Evolutionary conservation across 2,113 vertebrate species (phyloP).

Genomic region (Odontophorus gujanensis): DNA sequence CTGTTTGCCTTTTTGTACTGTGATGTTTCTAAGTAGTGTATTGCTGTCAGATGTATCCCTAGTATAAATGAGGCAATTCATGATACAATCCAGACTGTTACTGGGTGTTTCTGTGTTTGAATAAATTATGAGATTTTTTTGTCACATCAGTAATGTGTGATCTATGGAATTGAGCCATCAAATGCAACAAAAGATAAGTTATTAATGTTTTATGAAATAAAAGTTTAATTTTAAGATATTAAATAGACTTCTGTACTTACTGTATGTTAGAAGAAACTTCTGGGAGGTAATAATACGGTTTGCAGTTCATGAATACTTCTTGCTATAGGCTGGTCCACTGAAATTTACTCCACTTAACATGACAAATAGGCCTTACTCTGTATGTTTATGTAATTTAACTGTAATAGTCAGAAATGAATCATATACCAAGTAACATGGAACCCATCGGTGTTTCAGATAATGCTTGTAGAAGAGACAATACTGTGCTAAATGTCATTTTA

Average conservation of each 20-base stretch:
- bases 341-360: not conserved
- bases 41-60: not conserved
- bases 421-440: not conserved
- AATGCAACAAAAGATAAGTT: not conserved
- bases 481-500: not conserved
- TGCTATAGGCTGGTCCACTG: not conserved
- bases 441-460: not conserved
- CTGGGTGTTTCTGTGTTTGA: not conserved
- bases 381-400: not conserved
- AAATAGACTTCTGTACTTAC: not conserved
- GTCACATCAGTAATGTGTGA: not conserved
- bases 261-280: not conserved
- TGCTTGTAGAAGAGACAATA: not conserved
- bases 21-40: not conserved
- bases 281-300: not conserved
- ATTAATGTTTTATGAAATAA: not conserved
- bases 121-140: not conserved
- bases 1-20: not conserved
- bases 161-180: not conserved
- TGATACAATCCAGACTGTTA: not conserved
- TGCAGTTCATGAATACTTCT: not conserved
- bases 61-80: not conserved
- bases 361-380: not conserved
- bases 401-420: not conserved
- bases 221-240: not conserved